phyloP scores from a whole-genome alignment of 2,888 invertebrate genomes.

The Aphodius granarius region DNA sequence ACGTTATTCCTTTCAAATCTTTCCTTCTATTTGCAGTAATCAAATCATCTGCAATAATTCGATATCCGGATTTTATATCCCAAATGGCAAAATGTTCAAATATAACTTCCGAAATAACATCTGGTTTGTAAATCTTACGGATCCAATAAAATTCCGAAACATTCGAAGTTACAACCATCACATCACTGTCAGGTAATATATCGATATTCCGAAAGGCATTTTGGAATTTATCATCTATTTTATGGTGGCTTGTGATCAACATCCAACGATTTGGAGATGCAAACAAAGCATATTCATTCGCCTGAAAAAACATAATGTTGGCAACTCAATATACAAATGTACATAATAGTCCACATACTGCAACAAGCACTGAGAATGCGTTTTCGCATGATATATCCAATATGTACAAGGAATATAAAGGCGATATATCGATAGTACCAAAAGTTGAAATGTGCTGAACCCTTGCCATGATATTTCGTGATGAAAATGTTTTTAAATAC shows the following conservation, averaged over 20 bases:
- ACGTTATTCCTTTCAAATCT: conserved; percentile 54
- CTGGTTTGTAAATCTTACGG: conserved; percentile 47
- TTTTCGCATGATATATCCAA: conserved; percentile 52
- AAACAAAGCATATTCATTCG: conserved; percentile 53
- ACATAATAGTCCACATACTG: conserved; percentile 42
- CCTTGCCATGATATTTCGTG: conserved; percentile 28
- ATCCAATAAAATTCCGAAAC: conserved; percentile 41
- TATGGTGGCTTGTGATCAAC: conserved; percentile 1
- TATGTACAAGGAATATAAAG: conserved; percentile 49
- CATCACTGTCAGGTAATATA: conserved; percentile 58
- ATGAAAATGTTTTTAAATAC: conserved; percentile 32
- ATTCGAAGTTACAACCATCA: conserved; percentile 50
- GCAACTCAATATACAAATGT: neutral
- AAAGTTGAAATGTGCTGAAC: conserved; percentile 28
- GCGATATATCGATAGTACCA: conserved; percentile 14
- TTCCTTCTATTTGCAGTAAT: conserved; percentile 50
- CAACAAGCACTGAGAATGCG: conserved; percentile 44
- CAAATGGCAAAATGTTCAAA: conserved; percentile 42
- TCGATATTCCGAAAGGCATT: conserved; percentile 32
- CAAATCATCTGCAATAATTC: conserved; percentile 23
- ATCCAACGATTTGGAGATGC: conserved; percentile 60
- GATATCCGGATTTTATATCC: conserved; percentile 29
- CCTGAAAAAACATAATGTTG: conserved; percentile 45
- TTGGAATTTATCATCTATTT: neutral
- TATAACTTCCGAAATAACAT: conserved; percentile 31